Conservation (phyloP, 2,113 vertebrate genomes). For the Pangasianodon hypophthalmus region DNA sequence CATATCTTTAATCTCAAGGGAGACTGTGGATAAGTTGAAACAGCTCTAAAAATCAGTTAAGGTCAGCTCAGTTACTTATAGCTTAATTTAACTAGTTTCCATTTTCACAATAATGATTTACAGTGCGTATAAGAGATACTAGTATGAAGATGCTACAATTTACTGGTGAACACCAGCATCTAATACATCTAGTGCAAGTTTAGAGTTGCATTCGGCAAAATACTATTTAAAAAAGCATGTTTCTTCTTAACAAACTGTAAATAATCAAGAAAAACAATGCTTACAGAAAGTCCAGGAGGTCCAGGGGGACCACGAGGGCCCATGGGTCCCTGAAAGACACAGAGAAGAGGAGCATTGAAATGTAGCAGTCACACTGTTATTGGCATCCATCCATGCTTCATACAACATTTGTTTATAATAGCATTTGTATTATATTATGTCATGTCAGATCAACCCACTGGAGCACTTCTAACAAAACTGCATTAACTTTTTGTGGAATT, state of each 20-base stretch:
- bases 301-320: slow-evolving; percentile 93
- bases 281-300: slow-evolving; percentile 85
- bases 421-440: background rate
- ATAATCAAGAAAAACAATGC: slow-evolving; percentile 63
- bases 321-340: slow-evolving; percentile 83
- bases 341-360: slow-evolving; percentile 43
- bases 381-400: background rate
- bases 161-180: background rate
- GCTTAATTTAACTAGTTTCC: background rate
- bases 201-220: background rate
- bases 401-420: background rate
- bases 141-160: background rate
- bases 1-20: background rate
- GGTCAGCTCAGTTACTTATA: background rate
- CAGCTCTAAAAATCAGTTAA: background rate
- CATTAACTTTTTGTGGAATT: background rate
- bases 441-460: background rate
- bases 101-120: background rate
- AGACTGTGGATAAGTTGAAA: background rate
- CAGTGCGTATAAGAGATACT: background rate
- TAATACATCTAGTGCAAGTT: background rate
- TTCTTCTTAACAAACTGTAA: background rate
- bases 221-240: background rate
- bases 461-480: background rate
- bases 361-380: background rate